Evolutionary conservation across 2,113 vertebrate species (phyloP), one percentile per base, ranked within the genome.

Genomic region (Nematolebias whitei): DNA sequence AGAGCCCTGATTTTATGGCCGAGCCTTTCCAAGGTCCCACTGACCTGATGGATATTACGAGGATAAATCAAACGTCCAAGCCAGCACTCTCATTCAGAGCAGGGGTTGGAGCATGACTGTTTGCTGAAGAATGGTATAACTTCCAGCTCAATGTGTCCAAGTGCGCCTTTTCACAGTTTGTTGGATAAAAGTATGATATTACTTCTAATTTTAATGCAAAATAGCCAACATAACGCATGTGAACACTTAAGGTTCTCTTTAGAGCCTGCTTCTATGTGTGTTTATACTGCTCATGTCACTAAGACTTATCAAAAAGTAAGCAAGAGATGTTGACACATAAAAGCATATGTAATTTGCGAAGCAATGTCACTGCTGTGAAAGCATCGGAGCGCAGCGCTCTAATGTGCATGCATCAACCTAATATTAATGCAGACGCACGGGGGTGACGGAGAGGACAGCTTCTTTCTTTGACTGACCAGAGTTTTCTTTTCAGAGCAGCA

Each of bases 1-100:
- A 78, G 81, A 79, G 85, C 68, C 49, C 53, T 39, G 74, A 60
- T 86, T 88, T 88, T 90, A 88, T 86, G 80, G 82, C 78, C 63
- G 13, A 71, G 77, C 83, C 83, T 77, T 82, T 52, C 81, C 87
- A 89, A 87, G 90, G 82, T 88, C 78, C 76, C 69, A 26, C 79
- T 83, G 86, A 90, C 85, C 86, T 80, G 85, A 88, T 78, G 73
- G 85, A 86, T 90, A 90, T 90, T 89, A 88, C 74, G 22, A 78
- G 87, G 80, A 91, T 92, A 91, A 90, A 92, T 91, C 88, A 89
- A 77, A 83, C 85, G 80, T 89, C 74, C 65, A 81, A 84, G 82
- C 82, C 83, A 80, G 79, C 83, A 71, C 68, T 50, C 68, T 76
- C 79, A 63, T 76, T 80, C 72, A 61, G 61, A 54, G 78, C 3